Evolutionary conservation across 1,140 invertebrate genomes (phyloP).

Genomic region (Dolichoris vasculosae): DNA sequence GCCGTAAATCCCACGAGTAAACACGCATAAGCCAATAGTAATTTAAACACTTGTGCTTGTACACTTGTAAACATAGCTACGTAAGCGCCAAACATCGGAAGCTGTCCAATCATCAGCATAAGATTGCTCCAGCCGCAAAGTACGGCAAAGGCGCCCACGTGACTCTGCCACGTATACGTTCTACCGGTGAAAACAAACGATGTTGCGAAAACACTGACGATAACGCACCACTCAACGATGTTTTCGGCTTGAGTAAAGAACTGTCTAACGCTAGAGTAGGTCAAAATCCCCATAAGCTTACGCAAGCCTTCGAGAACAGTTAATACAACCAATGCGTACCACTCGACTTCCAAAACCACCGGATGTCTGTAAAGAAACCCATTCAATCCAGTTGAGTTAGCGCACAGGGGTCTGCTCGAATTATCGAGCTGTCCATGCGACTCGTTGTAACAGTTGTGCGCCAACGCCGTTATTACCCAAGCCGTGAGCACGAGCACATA

Average conservation of each 20-base stretch:
- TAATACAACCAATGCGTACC: slow-evolving; percentile 84
- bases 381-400: slow-evolving; percentile 83
- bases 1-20: slow-evolving; percentile 89
- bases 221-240: slow-evolving; percentile 89
- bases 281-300: slow-evolving; percentile 85
- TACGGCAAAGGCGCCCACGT: slow-evolving; percentile 86
- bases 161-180: slow-evolving; percentile 88
- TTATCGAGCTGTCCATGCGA: slow-evolving; percentile 61
- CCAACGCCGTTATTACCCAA: slow-evolving; percentile 84
- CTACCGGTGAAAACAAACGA: slow-evolving; percentile 85
- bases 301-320: slow-evolving; percentile 84
- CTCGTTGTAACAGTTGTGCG: slow-evolving; percentile 86
- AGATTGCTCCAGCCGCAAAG: slow-evolving; percentile 90
- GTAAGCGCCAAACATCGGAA: slow-evolving; percentile 89
- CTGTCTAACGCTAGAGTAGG: slow-evolving; percentile 83
- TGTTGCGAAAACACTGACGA: slow-evolving; percentile 86
- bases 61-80: slow-evolving; percentile 91
- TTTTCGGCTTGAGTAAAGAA: slow-evolving; percentile 89
- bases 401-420: slow-evolving; percentile 74
- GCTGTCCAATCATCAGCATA: slow-evolving; percentile 90
- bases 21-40: slow-evolving; percentile 88
- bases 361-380: slow-evolving; percentile 82
- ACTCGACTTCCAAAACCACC: slow-evolving; percentile 84
- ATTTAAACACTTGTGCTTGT: slow-evolving; percentile 88
- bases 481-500: slow-evolving; percentile 86